Evolutionary conservation across 2,888 invertebrate genomes (phyloP), one percentile per base, ranked within the genome.

Genomic region (Megaustenia siamemsis): DNA sequence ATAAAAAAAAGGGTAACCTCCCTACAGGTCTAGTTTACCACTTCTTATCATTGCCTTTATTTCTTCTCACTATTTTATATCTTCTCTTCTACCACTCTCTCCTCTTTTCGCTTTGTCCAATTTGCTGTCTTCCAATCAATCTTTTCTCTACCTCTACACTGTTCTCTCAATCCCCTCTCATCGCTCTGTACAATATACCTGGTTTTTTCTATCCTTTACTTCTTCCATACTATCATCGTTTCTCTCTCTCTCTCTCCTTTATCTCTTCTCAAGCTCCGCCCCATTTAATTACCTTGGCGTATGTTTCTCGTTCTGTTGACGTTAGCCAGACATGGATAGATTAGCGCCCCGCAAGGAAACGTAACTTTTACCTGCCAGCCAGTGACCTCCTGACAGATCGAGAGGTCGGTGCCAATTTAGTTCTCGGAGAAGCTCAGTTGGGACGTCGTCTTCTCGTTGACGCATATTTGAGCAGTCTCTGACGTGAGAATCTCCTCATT

Each of bases 11-110:
- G 24, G 21, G 24, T 18, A 24, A 21, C 21, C 53, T 3, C 53
- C 18, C 53, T 15, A 24, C 6, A 53, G 15, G 6, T 49, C 53
- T 53, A 18, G 3, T 66, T 32, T 66, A 1, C 66, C 40, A 12
- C 15, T 69, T 18, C 21, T 38, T 18, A 8, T 24, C 2, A 12
- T 40, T 69, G 1, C 35, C 38, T 81, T 18, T 78, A 66, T 68
- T 43, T 45, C 43, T 68, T 35, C 45, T 68, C 45, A n/a, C 45
- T 68, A 45, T 45, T 45, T 45, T 69, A 32, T 80, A 68, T 80
- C 68, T 80, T 68, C 38, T 40, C 40, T 43, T 79, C 43, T 66
- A 40, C 18, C 43, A 66, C 66, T 66, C 66, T 66, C 66, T 66
- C 45, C 38, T 66, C 43, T 28, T 66, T 43, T 66, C n/a, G 24